Base-by-base conservation (phyloP, 2,888 invertebrate species). In the Ophraella communa region DNA sequence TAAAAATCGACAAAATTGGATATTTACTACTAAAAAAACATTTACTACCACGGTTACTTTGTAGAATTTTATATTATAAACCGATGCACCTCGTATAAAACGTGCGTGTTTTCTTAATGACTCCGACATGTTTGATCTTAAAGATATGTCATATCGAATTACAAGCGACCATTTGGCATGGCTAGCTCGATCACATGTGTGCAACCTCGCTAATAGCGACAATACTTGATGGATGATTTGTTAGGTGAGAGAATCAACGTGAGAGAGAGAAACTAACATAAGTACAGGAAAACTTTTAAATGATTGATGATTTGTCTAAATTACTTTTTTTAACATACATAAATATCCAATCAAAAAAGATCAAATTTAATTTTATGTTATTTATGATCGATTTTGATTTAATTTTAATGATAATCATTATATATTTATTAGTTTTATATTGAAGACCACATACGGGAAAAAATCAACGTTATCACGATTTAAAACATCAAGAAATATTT, bases 121-220 rank as follows among this genome's bases (percentile, higher is more conserved):
- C 73, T 70, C 70, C 66, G 69, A 67, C 77, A 70, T 78, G 78
- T 76, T 74, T 66, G 79, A 79, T 79, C 67, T 45, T 55, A 56
- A 62, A 76, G 78, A 79, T 79, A 79, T 76, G 79, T 78, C 79
- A 76, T 76, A 76, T 77, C 76, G 73, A 70, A 74, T 78, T 78
- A 77, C 72, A 69, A 69, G 71, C 67, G 69, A 73, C 71, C 58
- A 64, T 67, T 60, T 60, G 60, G 58, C 58, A 51, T 24, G 27
- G 18, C 45, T 27, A 21, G 24, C 23, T 59, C 47, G 55, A 55
- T 55, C n/a, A 21, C 39, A n/a, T 11, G 17, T 44, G 18, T 59
- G 52, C 44, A 59, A 21, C 39, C 27, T 60, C 52, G 53, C 52
- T 53, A 60, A 60, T 60, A 60, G 21, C 21, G 60, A 60, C 60